Percentiles rank a stretch among this genome's conserved stretches.
These are phyloP conservation scores for Menura novaehollandiae DNA, from an alignment of 2,113 vertebrate species.

Conservation along the genomic window DNA sequence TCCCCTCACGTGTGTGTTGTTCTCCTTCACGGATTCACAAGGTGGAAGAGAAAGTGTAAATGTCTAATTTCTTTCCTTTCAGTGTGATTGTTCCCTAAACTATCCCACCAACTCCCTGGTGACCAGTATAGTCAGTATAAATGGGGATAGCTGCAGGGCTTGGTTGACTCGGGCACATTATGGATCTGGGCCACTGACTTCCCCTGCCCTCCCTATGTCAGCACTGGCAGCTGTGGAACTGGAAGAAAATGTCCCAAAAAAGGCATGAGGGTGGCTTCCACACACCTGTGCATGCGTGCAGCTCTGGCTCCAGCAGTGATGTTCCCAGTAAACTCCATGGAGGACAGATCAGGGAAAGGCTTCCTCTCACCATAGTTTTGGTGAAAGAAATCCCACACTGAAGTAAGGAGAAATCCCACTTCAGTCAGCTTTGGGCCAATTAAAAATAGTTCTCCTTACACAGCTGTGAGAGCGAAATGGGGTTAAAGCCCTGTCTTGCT, in stretches of 20 bases:
- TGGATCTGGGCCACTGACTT: neutral
- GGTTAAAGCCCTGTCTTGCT: neutral
- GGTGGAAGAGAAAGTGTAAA: neutral
- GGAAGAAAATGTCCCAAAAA: neutral
- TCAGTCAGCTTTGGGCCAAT: neutral
- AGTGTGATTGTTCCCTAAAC: neutral
- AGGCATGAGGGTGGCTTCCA: neutral
- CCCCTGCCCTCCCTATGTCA: neutral
- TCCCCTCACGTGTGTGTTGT: fast-evolving
- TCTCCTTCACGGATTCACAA: neutral
- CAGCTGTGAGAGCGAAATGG: neutral
- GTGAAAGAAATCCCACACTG: neutral
- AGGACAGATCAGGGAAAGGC: neutral
- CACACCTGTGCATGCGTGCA: fast-evolving
- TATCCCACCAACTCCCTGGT: neutral
- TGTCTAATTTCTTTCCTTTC: neutral
- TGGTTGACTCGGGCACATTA: fast-evolving
- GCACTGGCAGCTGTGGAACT: neutral
- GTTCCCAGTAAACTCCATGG: neutral
- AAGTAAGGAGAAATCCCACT: neutral
- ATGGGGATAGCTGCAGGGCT: neutral
- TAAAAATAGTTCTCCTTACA: neutral
- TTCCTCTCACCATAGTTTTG: neutral
- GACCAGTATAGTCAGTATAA: neutral
- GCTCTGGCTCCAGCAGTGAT: neutral